Evolutionary conservation across 2,113 vertebrate genomes (phyloP).

Genomic region (Tautogolabrus adspersus): DNA sequence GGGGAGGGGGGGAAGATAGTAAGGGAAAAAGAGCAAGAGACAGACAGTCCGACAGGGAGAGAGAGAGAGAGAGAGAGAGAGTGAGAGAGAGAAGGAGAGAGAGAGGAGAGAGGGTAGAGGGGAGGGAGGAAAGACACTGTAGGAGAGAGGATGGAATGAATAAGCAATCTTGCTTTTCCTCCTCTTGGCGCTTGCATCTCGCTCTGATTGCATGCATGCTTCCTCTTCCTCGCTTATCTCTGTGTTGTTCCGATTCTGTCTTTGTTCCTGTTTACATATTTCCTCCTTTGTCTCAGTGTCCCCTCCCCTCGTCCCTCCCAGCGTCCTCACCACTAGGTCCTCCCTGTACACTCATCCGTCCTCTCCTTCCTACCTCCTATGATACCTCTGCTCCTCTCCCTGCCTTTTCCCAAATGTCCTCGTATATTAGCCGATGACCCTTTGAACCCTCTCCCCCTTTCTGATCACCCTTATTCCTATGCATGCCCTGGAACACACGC

Average conservation of each 20-base stretch:
- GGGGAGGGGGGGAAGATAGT: constrained; percentile 40
- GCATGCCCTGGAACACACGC: constrained; percentile 79
- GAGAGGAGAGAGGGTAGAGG: constrained; percentile 29
- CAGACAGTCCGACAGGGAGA: constrained; percentile 36
- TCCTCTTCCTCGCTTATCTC: constrained; percentile 59
- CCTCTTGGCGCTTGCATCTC: constrained; percentile 76
- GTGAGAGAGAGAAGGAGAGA: constrained; percentile 43
- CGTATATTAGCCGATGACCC: constrained; percentile 84
- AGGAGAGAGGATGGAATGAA: constrained; percentile 77
- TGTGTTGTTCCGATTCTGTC: constrained; percentile 46
- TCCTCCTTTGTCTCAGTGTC: constrained; percentile 80
- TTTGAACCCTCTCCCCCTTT: constrained; percentile 77
- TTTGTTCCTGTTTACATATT: constrained; percentile 71
- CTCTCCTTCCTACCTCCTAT: constrained; percentile 40
- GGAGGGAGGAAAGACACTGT: constrained; percentile 57
- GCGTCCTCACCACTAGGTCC: constrained; percentile 54
- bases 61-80: constrained; percentile 15
- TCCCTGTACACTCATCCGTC: constrained; percentile 42
- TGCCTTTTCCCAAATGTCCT: constrained; percentile 83
- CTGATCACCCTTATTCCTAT: constrained; percentile 79
- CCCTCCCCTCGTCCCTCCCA: constrained; percentile 52
- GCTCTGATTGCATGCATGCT: constrained; percentile 71
- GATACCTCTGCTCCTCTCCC: constrained; percentile 67
- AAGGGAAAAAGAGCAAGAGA: constrained; percentile 40
- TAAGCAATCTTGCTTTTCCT: constrained; percentile 79